Evolutionary conservation across 2,113 vertebrate species (phyloP).

Genomic region (Oncorhynchus mykiss): DNA sequence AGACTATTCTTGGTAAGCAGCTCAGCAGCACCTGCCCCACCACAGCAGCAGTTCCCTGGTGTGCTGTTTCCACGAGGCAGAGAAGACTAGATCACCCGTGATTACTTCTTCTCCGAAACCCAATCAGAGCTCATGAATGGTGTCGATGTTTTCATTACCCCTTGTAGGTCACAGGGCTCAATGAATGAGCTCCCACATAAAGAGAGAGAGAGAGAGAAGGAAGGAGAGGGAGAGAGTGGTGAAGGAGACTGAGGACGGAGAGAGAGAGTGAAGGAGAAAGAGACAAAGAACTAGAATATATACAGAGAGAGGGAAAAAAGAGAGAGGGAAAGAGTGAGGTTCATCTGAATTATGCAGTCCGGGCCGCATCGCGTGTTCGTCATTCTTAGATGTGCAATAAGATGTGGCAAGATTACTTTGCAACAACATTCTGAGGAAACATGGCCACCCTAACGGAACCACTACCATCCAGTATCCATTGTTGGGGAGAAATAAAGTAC

Average conservation of each 20-base stretch:
- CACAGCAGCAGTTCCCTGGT: background rate
- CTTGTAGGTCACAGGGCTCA: slow-evolving; percentile 37
- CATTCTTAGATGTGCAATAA: background rate
- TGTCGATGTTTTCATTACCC: slow-evolving; percentile 28
- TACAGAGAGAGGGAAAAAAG: slow-evolving; percentile 16
- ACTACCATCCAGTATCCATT: no score
- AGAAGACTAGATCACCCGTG: background rate
- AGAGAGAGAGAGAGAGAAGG: background rate
- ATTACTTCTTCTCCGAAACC: slow-evolving; percentile 25
- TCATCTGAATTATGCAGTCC: slow-evolving; percentile 64
- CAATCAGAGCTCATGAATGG: slow-evolving; percentile 40
- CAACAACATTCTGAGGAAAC: background rate
- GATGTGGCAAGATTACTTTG: background rate
- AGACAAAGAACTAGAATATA: background rate
- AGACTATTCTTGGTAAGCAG: slow-evolving; percentile 3
- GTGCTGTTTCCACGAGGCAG: slow-evolving; percentile 14
- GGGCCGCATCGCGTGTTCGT: background rate
- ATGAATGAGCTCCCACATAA: slow-evolving; percentile 12
- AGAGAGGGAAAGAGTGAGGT: slow-evolving; percentile 4
- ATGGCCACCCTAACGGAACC: background rate
- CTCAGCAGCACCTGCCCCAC: background rate
- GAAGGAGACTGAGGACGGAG: slow-evolving; percentile 12
- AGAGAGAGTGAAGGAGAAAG: slow-evolving; percentile 1
- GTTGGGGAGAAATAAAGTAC: no score
- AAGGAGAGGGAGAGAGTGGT: background rate